These are phyloP conservation scores for Corythornis madagascariensis DNA, from an alignment of 2,113 vertebrate species.

Conservation along the genomic window DNA sequence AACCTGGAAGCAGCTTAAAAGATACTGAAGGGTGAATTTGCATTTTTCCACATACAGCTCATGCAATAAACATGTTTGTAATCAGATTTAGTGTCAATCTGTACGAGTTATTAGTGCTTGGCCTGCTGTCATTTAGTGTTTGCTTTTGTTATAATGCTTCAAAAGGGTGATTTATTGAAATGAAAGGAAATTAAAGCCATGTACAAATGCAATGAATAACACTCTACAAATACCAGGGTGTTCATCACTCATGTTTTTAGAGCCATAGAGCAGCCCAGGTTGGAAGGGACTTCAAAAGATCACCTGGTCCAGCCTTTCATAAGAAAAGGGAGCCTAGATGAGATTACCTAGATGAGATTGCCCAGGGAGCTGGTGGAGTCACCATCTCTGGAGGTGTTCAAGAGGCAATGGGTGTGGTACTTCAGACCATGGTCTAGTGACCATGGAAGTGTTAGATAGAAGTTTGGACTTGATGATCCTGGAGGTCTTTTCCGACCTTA, in stretches of 20 bases:
- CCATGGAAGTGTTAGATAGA: too few relatives aligned
- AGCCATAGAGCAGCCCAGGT: neutral
- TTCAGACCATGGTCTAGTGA: too few relatives aligned
- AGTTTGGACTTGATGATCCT: too few relatives aligned
- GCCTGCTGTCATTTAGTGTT: constrained; percentile 5
- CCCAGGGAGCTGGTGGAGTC: too few relatives aligned
- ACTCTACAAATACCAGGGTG: neutral
- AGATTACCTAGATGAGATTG: neutral
- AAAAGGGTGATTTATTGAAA: neutral
- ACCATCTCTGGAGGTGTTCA: too few relatives aligned
- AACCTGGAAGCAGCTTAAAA: constrained; percentile 46
- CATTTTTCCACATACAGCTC: constrained; percentile 5
- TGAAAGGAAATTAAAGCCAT: constrained; percentile 26
- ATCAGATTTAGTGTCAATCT: constrained; percentile 43
- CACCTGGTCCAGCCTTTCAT: neutral
- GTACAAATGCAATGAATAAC: neutral
- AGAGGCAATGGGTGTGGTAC: too few relatives aligned
- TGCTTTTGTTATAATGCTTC: constrained; percentile 4
- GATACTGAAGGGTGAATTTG: constrained; percentile 16
- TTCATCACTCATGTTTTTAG: neutral
- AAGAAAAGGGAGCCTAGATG: neutral
- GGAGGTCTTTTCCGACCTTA: too few relatives aligned
- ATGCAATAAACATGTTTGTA: constrained; percentile 23
- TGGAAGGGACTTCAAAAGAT: neutral
- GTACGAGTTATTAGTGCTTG: constrained; percentile 2